Evolutionary conservation across 2,888 invertebrate genomes (phyloP).

Genomic region (Diloba caeruleocephala): DNA sequence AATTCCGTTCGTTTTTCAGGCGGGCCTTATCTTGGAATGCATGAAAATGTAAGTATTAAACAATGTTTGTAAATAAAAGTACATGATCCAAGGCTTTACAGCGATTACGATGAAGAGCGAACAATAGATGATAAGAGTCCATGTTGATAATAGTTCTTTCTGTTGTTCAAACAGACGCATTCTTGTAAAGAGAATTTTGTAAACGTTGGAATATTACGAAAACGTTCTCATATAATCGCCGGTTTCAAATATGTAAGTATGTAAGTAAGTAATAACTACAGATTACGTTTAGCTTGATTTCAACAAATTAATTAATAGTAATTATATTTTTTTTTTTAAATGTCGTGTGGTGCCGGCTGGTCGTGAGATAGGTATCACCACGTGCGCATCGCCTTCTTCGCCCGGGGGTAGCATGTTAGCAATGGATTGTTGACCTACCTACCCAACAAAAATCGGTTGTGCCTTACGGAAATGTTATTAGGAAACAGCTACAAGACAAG

Average conservation of each 20-base stretch:
- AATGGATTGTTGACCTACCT: too few species aligned
- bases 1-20: background rate
- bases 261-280: too few species aligned
- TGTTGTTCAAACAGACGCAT: conserved; percentile 27
- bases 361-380: too few species aligned
- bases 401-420: too few species aligned
- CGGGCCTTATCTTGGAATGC: conserved; percentile 28
- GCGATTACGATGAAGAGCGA: conserved; percentile 33
- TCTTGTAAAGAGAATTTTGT: conserved; percentile 10
- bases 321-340: too few species aligned
- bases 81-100: conserved; percentile 25
- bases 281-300: too few species aligned
- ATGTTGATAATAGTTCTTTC: conserved; percentile 28
- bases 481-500: too few species aligned
- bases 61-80: conserved; percentile 21
- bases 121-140: conserved; percentile 44
- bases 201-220: conserved; percentile 36
- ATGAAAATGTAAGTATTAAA: conserved; percentile 21
- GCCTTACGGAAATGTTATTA: too few species aligned
- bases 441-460: too few species aligned
- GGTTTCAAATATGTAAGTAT: background rate
- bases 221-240: background rate
- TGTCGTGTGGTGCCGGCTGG: too few species aligned
- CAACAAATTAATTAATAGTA: too few species aligned
- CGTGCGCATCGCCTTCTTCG: too few species aligned